Percentiles rank a stretch among this genome's conserved stretches.
These are phyloP conservation scores for Dryobates pubescens DNA, from an alignment of 2,797 vertebrate species.

Conservation along the genomic window DNA sequence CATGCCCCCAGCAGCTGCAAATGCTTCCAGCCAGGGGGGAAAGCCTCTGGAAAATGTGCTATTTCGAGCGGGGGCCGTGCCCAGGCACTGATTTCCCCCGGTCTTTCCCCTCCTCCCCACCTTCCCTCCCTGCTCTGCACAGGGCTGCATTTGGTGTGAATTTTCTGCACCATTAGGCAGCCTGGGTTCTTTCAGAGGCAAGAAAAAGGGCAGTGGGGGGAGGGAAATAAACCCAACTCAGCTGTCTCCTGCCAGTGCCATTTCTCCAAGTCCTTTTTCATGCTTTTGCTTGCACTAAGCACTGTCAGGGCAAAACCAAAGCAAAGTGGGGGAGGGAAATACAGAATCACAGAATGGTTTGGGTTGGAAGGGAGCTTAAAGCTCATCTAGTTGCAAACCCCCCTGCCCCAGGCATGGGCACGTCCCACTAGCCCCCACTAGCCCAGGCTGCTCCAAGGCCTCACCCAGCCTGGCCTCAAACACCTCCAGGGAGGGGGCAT, in stretches of 20 bases:
- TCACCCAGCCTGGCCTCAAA: too few relatives aligned
- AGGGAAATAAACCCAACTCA: not conserved
- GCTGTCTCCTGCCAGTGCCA: not conserved
- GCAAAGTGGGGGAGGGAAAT: not conserved
- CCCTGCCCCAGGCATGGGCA: too few relatives aligned
- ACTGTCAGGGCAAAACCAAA: not conserved
- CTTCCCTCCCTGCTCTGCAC: not conserved
- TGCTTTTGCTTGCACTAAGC: not conserved
- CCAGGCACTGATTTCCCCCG: not conserved
- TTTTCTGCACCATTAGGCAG: slow-evolving; percentile 55
- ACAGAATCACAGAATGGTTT: too few relatives aligned
- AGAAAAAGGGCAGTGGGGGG: not conserved
- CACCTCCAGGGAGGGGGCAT: too few relatives aligned
- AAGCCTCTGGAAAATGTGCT: slow-evolving; percentile 45
- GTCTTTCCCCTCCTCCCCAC: slow-evolving; percentile 15
- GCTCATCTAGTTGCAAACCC: too few relatives aligned
- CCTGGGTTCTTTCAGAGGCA: not conserved
- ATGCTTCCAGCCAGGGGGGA: not conserved
- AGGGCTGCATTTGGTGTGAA: slow-evolving; percentile 23
- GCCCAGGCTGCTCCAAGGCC: too few relatives aligned
- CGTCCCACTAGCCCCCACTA: too few relatives aligned
- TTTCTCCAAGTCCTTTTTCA: not conserved
- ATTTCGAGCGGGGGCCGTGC: not conserved
- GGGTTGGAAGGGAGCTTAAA: too few relatives aligned
- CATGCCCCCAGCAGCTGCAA: slow-evolving; percentile 50